A percentile compares a stretch with the other conserved stretches of the same genome.
These are phyloP conservation scores for Rutpela maculata DNA, from an alignment of 2,888 invertebrate species.

Conservation along the genomic window DNA sequence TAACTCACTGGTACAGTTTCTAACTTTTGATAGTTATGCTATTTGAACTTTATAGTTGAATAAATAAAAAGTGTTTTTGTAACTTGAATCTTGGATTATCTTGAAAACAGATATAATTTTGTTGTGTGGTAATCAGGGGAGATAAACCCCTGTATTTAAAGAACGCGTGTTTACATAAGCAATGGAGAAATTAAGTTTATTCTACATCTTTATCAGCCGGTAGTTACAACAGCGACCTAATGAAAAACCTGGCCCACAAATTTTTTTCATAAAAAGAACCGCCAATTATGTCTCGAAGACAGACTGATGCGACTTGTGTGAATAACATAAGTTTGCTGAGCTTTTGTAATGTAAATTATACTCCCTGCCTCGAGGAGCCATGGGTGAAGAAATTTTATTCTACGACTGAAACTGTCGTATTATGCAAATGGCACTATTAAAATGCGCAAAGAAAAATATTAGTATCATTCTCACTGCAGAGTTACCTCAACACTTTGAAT, in stretches of 20 bases:
- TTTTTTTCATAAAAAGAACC: too few relatives aligned
- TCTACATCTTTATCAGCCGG: too few relatives aligned
- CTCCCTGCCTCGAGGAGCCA: not conserved
- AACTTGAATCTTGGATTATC: too few relatives aligned
- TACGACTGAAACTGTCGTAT: slow-evolving; percentile 22
- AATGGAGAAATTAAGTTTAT: too few relatives aligned
- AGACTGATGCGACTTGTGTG: not conserved
- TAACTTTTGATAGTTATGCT: too few relatives aligned
- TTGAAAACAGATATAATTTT: too few relatives aligned
- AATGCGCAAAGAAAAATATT: slow-evolving; percentile 43
- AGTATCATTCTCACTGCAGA: slow-evolving; percentile 26
- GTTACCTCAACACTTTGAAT: slow-evolving; percentile 8
- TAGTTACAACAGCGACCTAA: not conserved
- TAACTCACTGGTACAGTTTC: too few relatives aligned
- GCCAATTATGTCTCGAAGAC: not conserved
- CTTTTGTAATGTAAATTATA: slow-evolving; percentile 16
- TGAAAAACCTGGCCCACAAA: not conserved
- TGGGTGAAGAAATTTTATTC: slow-evolving; percentile 11
- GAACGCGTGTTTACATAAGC: too few relatives aligned
- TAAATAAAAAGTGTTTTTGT: too few relatives aligned
- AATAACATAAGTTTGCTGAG: not conserved
- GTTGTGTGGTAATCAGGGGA: too few relatives aligned
- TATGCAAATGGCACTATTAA: slow-evolving; percentile 43
- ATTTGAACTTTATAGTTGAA: too few relatives aligned
- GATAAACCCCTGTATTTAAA: too few relatives aligned